These are phyloP conservation scores for Pristionchus mayeri DNA, from an alignment of 2,888 invertebrate genomes.

Conservation along the genomic window DNA sequence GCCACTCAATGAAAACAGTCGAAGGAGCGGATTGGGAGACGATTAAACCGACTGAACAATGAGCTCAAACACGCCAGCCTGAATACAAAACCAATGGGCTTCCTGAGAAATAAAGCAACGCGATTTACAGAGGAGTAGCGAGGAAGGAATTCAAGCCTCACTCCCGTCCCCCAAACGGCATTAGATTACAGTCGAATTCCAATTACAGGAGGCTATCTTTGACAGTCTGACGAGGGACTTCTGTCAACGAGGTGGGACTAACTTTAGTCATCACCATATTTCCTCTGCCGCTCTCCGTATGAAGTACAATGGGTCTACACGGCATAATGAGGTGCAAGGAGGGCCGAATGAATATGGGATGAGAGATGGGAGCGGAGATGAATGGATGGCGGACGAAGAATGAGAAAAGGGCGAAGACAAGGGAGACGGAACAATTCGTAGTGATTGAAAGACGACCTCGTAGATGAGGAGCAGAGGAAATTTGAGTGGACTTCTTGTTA, in stretches of 20 bases:
- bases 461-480: neutral
- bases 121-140: neutral
- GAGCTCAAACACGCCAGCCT: too few species aligned
- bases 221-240: neutral
- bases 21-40: neutral
- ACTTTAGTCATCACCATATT: too few species aligned
- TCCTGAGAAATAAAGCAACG: too few species aligned
- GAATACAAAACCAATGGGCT: too few species aligned
- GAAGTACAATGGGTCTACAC: too few species aligned
- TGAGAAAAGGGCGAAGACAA: neutral
- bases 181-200: neutral
- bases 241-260: too few species aligned
- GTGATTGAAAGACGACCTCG: neutral
- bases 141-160: neutral
- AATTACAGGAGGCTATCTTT: neutral
- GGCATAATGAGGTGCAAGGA: slow-evolving; percentile 7
- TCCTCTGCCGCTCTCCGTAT: too few species aligned
- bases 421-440: neutral
- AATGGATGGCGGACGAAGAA: too few species aligned
- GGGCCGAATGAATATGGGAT: neutral
- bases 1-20: neutral
- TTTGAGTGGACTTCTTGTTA: slow-evolving; percentile 12
- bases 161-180: neutral
- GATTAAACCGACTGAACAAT: neutral
- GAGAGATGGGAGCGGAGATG: neutral